Conservation (phyloP, 2,888 invertebrate species). For the Xylophagus ater region DNA sequence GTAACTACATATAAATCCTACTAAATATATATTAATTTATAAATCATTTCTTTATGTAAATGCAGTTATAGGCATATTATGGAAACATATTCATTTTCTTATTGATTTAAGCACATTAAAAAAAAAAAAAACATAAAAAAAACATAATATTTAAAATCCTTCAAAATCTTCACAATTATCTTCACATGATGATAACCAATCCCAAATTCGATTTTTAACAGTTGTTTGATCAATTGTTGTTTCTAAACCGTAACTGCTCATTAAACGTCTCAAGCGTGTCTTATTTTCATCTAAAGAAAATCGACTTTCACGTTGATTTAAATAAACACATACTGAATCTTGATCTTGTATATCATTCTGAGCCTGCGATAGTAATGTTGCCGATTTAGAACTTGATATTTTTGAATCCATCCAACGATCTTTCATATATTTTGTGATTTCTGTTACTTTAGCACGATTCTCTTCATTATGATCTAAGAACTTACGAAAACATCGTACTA, state of each 20-base stretch:
- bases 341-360: conserved; percentile 33
- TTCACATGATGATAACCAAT: conserved; percentile 53
- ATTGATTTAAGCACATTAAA: no score
- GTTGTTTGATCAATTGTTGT: conserved; percentile 51
- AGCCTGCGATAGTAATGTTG: conserved; percentile 32
- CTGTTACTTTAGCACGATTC: conserved; percentile 49
- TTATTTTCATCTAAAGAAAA: conserved; percentile 45
- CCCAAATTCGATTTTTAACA: conserved; percentile 50
- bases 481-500: conserved; percentile 58
- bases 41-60: no score
- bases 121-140: no score
- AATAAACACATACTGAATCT: conserved; percentile 44
- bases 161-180: conserved; percentile 31
- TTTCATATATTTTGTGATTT: conserved; percentile 49
- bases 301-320: conserved; percentile 42
- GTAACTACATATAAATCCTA: no score
- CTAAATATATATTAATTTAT: no score
- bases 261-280: conserved; percentile 42
- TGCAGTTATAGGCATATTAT: no score
- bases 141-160: conserved; percentile 8
- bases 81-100: no score
- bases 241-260: conserved; percentile 51
- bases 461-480: conserved; percentile 57
- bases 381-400: conserved; percentile 43
- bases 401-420: conserved; percentile 48